Percentiles rank a stretch among this genome's conserved stretches.
phyloP scores from a whole-genome alignment of 1,140 invertebrate genomes.

The Macrobrachium rosenbergii region DNA sequence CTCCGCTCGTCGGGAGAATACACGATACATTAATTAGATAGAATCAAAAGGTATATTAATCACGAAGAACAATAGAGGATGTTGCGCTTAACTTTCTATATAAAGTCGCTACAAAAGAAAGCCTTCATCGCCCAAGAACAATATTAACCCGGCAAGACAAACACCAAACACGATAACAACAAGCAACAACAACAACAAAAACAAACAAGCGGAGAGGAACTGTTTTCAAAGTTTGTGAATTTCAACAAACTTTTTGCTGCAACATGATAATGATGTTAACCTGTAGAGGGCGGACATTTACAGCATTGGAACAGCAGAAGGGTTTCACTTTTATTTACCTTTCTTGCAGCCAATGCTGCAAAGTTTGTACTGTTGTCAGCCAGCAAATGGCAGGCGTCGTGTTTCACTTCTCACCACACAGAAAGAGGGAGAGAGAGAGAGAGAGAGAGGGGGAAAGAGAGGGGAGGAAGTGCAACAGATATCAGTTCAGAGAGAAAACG shows the following conservation, averaged over 20 bases:
- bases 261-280: conserved; percentile 59
- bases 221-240: conserved; percentile 41
- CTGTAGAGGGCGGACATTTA: conserved; percentile 12
- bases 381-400: no score
- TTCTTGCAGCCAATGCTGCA: no score
- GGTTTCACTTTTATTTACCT: no score
- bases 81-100: no score
- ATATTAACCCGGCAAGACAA: background rate
- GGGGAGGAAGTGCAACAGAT: background rate
- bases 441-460: conserved; percentile 39
- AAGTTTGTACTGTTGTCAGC: no score
- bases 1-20: no score
- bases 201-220: conserved; percentile 50
- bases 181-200: conserved; percentile 49
- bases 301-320: background rate
- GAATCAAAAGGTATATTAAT: no score
- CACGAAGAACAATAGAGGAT: no score
- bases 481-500: background rate
- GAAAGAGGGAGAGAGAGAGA: conserved; percentile 37
- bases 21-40: no score
- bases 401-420: background rate
- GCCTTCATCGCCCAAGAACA: background rate
- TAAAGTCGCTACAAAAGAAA: no score
- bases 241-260: conserved; percentile 45
- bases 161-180: background rate